Evolutionary conservation across 2,797 vertebrate genomes (phyloP), one percentile per base, ranked within the genome.

Genomic region (Okamejei kenojei): DNA sequence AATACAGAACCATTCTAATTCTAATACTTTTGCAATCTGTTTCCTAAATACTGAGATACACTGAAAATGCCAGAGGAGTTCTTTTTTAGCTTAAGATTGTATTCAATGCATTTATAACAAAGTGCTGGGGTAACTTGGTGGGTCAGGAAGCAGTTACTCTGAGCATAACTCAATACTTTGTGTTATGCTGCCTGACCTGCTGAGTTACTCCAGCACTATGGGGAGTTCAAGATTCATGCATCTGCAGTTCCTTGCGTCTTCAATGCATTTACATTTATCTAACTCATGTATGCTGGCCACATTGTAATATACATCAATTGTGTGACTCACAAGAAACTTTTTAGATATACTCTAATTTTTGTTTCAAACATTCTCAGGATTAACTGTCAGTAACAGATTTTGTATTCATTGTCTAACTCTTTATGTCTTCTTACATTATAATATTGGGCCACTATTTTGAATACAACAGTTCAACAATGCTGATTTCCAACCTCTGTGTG

Each of bases 1-100:
- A 95, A 95, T 95, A 94, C 93, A 94, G 93, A 94, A 93, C 93
- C 93, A 94, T 94, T 93, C 91, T 93, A 81, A 94, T 86, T 13
- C 77, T 93, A 93, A 94, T 95, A 94, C 94, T 94, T 95, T 94
- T 94, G 93, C 93, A 71, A 88, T 94, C 94, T 93, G 76, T 94
- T 95, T 94, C 94, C 94, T 94, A 93, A 95, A 65, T 54, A 93
- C 84, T 35, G 80, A 71, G 65, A 71, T 35, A 71, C 32, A 54
- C 38, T 74, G 68, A 92, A 92, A 92, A 76, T 38, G 29, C 26
- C 54, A 26, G 23, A 11, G 23, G 38, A 38, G 13, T 54, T 76
- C 26, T 90, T 92, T 19, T 91, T 91, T 29, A 91, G 73, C 23
- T 23, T 54, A 35, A 92, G 23, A 11, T 21, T 29, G 26, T 2